Evolutionary conservation across 2,888 invertebrate genomes (phyloP).

Genomic region (Ariolimax columbianus): DNA sequence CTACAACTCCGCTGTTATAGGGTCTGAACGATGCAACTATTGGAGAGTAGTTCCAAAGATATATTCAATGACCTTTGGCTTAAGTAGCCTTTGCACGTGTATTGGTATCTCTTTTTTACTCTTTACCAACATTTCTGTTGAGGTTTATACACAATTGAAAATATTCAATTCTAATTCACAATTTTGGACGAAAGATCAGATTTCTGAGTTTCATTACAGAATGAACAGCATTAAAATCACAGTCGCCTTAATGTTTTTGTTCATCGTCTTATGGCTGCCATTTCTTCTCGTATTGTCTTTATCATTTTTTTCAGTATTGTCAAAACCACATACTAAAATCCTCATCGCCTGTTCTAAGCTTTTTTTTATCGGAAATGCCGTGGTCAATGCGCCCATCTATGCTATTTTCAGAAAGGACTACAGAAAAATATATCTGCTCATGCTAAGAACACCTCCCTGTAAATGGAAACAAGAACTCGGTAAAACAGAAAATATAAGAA

Average conservation of each 20-base stretch:
- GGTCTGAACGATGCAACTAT: not conserved
- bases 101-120: not conserved
- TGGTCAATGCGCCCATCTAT: constrained; percentile 5
- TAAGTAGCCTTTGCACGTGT: not conserved
- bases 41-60: not conserved
- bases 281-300: constrained; percentile 2
- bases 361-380: not conserved
- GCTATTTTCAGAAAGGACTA: not conserved
- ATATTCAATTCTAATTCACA: not conserved
- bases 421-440: not conserved
- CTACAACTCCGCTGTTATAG: not conserved
- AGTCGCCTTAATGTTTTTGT: not conserved
- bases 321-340: not conserved
- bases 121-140: not conserved
- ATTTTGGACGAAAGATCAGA: not conserved
- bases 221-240: not conserved
- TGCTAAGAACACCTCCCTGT: not conserved
- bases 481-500: not conserved
- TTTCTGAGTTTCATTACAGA: not conserved
- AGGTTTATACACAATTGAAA: not conserved
- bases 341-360: not conserved
- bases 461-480: not conserved
- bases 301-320: not conserved
- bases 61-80: not conserved
- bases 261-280: constrained; percentile 17